Evolutionary conservation across 2,888 invertebrate genomes (phyloP), one percentile per base, ranked within the genome.

Genomic region (Aleiodes leptofemur): DNA sequence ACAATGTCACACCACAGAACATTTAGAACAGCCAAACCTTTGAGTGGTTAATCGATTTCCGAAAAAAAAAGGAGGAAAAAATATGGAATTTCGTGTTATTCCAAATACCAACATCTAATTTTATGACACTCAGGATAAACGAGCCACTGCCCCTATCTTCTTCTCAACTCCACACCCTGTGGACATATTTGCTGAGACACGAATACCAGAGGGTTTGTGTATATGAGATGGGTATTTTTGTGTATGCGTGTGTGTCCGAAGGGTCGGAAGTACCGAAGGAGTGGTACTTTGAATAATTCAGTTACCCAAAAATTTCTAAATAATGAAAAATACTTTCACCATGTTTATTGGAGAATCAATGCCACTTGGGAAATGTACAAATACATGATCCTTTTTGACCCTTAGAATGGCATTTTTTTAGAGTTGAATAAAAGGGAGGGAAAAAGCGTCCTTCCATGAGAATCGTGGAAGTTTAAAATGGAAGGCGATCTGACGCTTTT

Each of bases 81-180:
- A 51, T 29, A 43, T 23, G 14, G 2, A 31, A 68, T 51, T 68
- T 11, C n/a, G 34, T 51, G 51, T 51, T 31, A 23, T 14, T 16
- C 16, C 4, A 16, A 38, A 16, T 69, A 31, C 50, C 57, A 29
- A 55, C 61, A 64, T 77, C 73, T 61, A 61, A 76, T 77, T 70
- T 73, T 48, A 61, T 69, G 69, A 69, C 53, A 72, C 73, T 72
- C 64, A 72, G 73, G 71, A 72, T 73, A 69, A 74, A 77, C 59
- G 71, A 77, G 77, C 4, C 73, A 76, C 74, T 53, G 7, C 53
- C 61, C 61, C 70, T 70, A 23, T 50, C 50, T 69, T 16, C 51
- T 48, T 9, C 50, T 51, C 16, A 53, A 51, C 34, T 66, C 57
- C 68, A 31, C 68, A 29, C 69, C 31, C 73, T 50, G 73, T 55